Evolutionary conservation across 1,140 invertebrate genomes (phyloP), one percentile per base, ranked within the genome.

Genomic region (Leguminivora glycinivorella): DNA sequence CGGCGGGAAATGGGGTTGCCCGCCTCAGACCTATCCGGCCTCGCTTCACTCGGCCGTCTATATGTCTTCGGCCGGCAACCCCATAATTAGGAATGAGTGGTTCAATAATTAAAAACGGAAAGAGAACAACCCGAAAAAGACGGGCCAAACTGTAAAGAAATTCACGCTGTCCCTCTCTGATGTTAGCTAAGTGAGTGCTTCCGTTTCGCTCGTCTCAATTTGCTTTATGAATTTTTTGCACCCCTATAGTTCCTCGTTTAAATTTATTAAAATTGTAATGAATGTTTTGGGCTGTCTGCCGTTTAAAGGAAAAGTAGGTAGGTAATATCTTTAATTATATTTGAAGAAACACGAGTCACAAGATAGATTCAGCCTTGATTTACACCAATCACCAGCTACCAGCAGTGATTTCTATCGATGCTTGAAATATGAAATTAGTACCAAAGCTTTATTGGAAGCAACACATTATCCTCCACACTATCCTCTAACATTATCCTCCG

Each of bases 41-140:
- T n/a, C n/a, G n/a, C n/a, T n/a, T n/a, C n/a, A n/a, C n/a, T n/a
- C n/a, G n/a, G n/a, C n/a, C n/a, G n/a, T n/a, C n/a, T n/a, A n/a
- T n/a, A n/a, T n/a, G n/a, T n/a, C n/a, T n/a, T n/a, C n/a, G n/a
- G n/a, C n/a, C n/a, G n/a, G n/a, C n/a, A n/a, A n/a, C n/a, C n/a
- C 90, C 92, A 92, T 92, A 92, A 92, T 92, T 92, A 92, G 90
- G 85, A 92, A 92, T 92, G 92, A 92, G 92, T 92, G 92, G 91
- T 92, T 92, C 91, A 88, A 92, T 92, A 92, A 92, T 92, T 92
- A 92, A 92, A 92, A 92, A 92, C 91, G 92, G 92, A 92, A 91
- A 90, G 87, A 89, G 88, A 86, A 80, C 82, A 82, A 84, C 82
- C 81, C 79, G 81, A 83, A 88, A 90, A 89, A 90, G 83, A 85